Percentiles rank a stretch among this genome's conserved stretches.
Evolutionary conservation across 2,888 invertebrate species (phyloP).

Genomic region (Papilio protenor): DNA sequence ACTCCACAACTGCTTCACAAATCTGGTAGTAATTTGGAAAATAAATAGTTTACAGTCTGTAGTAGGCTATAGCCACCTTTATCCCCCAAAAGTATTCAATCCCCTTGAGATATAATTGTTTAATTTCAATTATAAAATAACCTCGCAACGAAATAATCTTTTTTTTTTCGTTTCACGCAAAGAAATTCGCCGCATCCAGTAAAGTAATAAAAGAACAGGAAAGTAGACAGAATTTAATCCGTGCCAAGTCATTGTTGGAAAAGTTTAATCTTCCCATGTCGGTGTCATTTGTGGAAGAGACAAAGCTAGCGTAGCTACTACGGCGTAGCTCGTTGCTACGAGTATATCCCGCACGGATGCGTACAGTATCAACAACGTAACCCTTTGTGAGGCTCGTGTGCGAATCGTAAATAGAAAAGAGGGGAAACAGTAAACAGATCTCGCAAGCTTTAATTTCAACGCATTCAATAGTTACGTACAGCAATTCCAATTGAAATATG

Average conservation of each 20-base stretch:
- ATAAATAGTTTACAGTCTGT: too few species aligned
- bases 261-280: conserved; percentile 23
- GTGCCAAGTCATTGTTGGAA: conserved; percentile 3
- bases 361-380: conserved; percentile 1
- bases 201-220: conserved; percentile 10
- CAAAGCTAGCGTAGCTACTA: conserved; percentile 4
- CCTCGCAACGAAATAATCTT: neutral
- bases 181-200: neutral
- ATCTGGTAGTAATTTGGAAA: too few species aligned
- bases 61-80: too few species aligned
- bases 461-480: neutral
- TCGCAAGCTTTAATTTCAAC: conserved; percentile 13
- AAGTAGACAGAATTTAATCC: conserved; percentile 7
- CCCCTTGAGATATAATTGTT: too few species aligned
- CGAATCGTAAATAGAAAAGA: conserved; percentile 3
- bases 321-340: conserved; percentile 2
- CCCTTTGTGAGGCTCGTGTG: conserved; percentile 8
- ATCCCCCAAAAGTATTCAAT: too few species aligned
- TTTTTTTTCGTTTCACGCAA: neutral
- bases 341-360: conserved; percentile 11
- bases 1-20: too few species aligned
- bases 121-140: neutral
- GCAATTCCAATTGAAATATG: neutral
- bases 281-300: conserved; percentile 11
- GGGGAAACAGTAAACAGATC: conserved; percentile 1